A percentile compares a stretch with the other conserved stretches of the same genome.
These are phyloP conservation scores for Synanceia verrucosa DNA, from an alignment of 2,797 vertebrate species.

Conservation along the genomic window DNA sequence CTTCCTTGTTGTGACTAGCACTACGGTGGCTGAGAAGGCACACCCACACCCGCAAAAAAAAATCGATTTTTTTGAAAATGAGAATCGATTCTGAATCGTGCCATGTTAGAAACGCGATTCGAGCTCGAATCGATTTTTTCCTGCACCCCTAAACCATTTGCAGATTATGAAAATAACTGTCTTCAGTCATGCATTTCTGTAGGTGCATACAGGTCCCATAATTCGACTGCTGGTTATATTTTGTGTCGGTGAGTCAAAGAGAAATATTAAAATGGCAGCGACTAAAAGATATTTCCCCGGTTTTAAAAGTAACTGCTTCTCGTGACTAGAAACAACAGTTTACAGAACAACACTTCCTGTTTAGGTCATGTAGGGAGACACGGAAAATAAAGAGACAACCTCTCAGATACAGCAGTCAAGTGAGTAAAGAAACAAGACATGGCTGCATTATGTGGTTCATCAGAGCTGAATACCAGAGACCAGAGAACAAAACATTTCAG, in stretches of 20 bases:
- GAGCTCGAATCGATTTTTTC: too few species aligned
- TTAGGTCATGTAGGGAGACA: neutral
- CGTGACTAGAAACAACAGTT: neutral
- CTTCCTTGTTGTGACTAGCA: too few species aligned
- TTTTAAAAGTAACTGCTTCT: neutral
- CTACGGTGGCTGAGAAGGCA: too few species aligned
- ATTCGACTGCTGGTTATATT: constrained; percentile 1
- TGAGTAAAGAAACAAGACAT: constrained; percentile 4
- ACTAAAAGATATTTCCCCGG: neutral
- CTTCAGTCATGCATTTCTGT: neutral
- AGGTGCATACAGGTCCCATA: neutral
- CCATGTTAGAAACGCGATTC: too few species aligned
- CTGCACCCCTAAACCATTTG: too few species aligned
- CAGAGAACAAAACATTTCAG: neutral
- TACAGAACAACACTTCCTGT: neutral
- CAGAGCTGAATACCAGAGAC: neutral
- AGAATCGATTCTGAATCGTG: too few species aligned
- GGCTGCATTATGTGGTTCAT: neutral
- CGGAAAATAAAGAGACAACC: neutral
- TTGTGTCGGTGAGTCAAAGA: constrained; percentile 1
- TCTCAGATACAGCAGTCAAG: neutral
- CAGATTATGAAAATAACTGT: neutral
- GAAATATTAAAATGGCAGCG: constrained; percentile 3
- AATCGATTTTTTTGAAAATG: too few species aligned
- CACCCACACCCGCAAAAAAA: too few species aligned